phyloP scores from a whole-genome alignment of 2,113 vertebrate species.

The Tapirus terrestris region DNA sequence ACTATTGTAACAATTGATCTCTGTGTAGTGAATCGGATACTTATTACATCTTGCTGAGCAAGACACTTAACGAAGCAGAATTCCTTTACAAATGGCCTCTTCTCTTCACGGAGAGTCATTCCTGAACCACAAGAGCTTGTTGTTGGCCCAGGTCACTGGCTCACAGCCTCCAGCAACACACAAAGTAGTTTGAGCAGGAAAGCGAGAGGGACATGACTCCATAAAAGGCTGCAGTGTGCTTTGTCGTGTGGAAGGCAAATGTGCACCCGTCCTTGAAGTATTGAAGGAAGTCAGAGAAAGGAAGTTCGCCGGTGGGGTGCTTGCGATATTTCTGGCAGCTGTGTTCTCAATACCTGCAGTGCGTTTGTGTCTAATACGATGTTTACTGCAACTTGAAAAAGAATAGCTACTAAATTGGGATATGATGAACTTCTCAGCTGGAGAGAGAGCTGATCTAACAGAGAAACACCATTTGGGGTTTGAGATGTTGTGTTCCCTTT shows the following conservation, averaged over 20 bases:
- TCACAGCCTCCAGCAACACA: background rate
- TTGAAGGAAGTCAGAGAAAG: conserved; percentile 72
- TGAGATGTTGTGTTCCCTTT: conserved; percentile 51
- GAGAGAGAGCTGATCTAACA: background rate
- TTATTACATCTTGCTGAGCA: background rate
- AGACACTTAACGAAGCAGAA: background rate
- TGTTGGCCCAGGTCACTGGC: background rate
- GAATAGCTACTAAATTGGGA: conserved; percentile 72
- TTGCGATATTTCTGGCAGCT: conserved; percentile 63
- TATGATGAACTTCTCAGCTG: conserved; percentile 75
- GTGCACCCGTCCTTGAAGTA: background rate
- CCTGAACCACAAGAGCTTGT: background rate
- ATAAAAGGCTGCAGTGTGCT: background rate
- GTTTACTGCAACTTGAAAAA: conserved; percentile 65
- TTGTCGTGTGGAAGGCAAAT: background rate
- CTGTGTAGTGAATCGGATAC: background rate
- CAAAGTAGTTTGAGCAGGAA: background rate
- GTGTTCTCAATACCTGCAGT: conserved; percentile 55
- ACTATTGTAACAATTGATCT: background rate
- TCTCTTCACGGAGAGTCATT: background rate
- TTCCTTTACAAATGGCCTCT: background rate
- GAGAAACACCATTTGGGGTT: conserved; percentile 39
- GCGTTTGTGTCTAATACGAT: conserved; percentile 53
- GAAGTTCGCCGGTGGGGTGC: conserved; percentile 37
- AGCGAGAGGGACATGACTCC: background rate